These are phyloP conservation scores for Drosophila atroscutellata DNA, from an alignment of 2,888 invertebrate species.

Conservation along the genomic window DNA sequence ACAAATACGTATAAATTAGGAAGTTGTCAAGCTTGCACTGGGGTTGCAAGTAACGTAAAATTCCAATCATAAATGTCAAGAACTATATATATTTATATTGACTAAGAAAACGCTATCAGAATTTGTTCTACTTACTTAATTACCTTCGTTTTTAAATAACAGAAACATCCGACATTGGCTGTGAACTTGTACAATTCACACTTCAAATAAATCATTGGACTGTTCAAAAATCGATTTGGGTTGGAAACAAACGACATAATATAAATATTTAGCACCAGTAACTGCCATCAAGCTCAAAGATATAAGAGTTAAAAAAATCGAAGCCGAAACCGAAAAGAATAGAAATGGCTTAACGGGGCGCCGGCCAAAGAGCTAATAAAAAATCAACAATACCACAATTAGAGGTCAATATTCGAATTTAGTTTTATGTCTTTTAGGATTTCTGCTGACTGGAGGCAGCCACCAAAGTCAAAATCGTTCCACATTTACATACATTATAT, in stretches of 20 bases:
- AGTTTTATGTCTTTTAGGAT: background rate
- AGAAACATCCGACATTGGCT: background rate
- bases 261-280: constrained; percentile 66
- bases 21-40: background rate
- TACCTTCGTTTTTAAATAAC: background rate
- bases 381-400: constrained; percentile 11
- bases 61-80: background rate
- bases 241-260: constrained; percentile 17
- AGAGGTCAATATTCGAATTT: constrained; percentile 37
- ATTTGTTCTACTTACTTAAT: background rate
- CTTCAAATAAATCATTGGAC: constrained; percentile 21
- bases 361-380: background rate
- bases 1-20: background rate
- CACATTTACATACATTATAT: constrained; percentile 15
- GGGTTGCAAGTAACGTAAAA: background rate
- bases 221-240: constrained; percentile 31
- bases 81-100: background rate
- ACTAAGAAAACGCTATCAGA: background rate
- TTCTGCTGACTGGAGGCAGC: background rate
- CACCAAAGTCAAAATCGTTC: constrained; percentile 29
- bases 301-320: constrained; percentile 27
- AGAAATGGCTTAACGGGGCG: constrained; percentile 32
- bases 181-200: constrained; percentile 14
- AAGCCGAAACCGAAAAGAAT: constrained; percentile 16
- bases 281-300: constrained; percentile 30